phyloP scores from a whole-genome alignment of 2,888 invertebrate species.

The Timema cristinae region DNA sequence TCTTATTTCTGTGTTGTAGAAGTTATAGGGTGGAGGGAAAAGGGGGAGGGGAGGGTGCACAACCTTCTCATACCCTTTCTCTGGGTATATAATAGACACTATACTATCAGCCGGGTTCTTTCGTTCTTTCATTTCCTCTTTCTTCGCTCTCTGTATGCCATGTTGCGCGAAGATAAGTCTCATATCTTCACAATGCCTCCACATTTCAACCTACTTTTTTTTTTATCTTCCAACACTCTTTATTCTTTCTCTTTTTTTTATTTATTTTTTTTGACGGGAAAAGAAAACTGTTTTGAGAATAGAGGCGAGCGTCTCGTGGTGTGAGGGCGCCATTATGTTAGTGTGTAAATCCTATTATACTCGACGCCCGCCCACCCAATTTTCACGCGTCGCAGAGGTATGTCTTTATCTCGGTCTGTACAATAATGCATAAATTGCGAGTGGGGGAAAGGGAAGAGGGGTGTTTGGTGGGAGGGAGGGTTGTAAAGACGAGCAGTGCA shows the following conservation, averaged over 20 bases:
- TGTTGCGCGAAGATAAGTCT: constrained; percentile 29
- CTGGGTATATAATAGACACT: constrained; percentile 28
- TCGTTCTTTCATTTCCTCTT: constrained; percentile 27
- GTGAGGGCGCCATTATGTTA: constrained; percentile 31
- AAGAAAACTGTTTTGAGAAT: too few relatives aligned
- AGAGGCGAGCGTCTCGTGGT: constrained; percentile 9
- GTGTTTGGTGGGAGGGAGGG: constrained; percentile 1
- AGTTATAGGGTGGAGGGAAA: too few relatives aligned
- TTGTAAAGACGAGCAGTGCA: too few relatives aligned
- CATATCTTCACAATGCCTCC: constrained; percentile 32
- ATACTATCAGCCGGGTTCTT: constrained; percentile 29
- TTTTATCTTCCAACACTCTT: constrained; percentile 20
- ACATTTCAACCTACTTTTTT: constrained; percentile 27
- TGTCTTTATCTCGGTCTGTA: constrained; percentile 29
- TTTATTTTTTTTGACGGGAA: too few relatives aligned
- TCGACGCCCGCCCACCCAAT: constrained; percentile 25
- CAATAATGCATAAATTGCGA: constrained; percentile 33
- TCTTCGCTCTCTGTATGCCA: constrained; percentile 30
- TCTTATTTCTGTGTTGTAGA: too few relatives aligned
- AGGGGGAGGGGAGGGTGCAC: not conserved
- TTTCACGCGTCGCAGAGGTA: constrained; percentile 21
- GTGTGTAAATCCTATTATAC: constrained; percentile 34
- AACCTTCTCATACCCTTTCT: not conserved
- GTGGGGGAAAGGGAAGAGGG: not conserved
- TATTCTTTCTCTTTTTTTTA: not conserved